These are phyloP conservation scores for Apotomis turbidana DNA, from an alignment of 2,888 invertebrate species.

Conservation along the genomic window DNA sequence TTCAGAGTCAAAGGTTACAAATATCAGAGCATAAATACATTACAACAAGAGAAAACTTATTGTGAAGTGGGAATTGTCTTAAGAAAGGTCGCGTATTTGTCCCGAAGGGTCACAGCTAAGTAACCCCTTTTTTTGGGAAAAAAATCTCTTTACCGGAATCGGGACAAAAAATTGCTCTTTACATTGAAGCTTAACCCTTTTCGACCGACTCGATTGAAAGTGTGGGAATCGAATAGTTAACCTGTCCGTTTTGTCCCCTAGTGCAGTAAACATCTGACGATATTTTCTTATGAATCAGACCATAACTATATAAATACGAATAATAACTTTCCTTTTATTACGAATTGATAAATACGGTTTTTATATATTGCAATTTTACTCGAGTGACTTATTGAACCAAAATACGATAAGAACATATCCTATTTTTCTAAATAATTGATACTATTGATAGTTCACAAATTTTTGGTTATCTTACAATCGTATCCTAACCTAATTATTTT, in stretches of 20 bases:
- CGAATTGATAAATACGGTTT: too few relatives aligned
- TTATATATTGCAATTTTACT: too few relatives aligned
- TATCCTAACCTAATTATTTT: too few relatives aligned
- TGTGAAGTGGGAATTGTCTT: slow-evolving; percentile 10
- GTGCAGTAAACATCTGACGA: neutral
- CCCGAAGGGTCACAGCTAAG: slow-evolving; percentile 22
- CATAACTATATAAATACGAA: too few relatives aligned
- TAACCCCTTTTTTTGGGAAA: slow-evolving; percentile 24
- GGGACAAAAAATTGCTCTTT: slow-evolving; percentile 20
- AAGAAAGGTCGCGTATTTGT: slow-evolving; percentile 33
- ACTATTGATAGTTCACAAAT: too few relatives aligned
- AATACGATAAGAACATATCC: too few relatives aligned
- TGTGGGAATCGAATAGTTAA: slow-evolving; percentile 27
- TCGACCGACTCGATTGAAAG: neutral
- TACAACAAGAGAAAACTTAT: slow-evolving; percentile 14
- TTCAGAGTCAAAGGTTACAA: slow-evolving; percentile 37
- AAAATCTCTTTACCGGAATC: slow-evolving; percentile 30
- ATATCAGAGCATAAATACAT: slow-evolving; percentile 19
- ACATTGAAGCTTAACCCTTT: slow-evolving; percentile 30
- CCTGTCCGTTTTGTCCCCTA: neutral
- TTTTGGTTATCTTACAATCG: too few relatives aligned
- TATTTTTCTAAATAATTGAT: too few relatives aligned
- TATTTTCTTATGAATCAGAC: neutral
- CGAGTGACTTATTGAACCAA: too few relatives aligned
- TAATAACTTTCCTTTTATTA: too few relatives aligned